phyloP scores from a whole-genome alignment of 2,888 invertebrate genomes.

The Dynastes tityus region DNA sequence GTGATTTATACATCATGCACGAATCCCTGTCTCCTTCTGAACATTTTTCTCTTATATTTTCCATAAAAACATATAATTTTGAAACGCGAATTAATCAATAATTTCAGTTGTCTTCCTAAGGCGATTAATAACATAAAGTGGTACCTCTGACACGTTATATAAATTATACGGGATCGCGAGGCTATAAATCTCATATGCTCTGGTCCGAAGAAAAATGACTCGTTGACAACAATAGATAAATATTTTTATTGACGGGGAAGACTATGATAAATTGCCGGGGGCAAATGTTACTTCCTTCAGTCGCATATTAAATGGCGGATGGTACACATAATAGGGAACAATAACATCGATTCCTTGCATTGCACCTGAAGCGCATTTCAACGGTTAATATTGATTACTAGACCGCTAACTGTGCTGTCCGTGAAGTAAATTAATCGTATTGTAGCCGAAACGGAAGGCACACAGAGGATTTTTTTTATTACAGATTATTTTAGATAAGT shows the following conservation, averaged over 20 bases:
- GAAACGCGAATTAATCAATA: neutral
- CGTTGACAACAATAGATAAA: constrained; percentile 40
- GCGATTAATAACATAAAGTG: constrained; percentile 22
- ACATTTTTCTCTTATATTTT: neutral
- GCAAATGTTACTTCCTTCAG: constrained; percentile 11
- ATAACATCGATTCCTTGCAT: neutral
- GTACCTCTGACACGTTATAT: constrained; percentile 22
- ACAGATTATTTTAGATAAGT: too few relatives aligned
- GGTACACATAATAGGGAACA: constrained; percentile 4
- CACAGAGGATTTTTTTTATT: too few relatives aligned
- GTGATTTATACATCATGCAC: too few relatives aligned
- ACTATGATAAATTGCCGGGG: constrained; percentile 10
- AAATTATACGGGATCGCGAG: neutral
- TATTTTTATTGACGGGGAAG: constrained; percentile 34
- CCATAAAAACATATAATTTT: too few relatives aligned
- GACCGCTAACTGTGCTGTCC: neutral
- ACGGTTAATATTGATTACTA: constrained; percentile 4
- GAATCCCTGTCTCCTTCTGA: neutral
- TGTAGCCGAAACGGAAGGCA: too few relatives aligned
- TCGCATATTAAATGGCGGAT: constrained; percentile 3
- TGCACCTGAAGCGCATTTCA: constrained; percentile 5
- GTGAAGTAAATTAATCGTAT: constrained; percentile 1
- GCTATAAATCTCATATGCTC: constrained; percentile 27
- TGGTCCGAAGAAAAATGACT: constrained; percentile 23
- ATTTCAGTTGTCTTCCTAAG: neutral